phyloP scores from a whole-genome alignment of 2,888 invertebrate genomes.

The Synergus japonicus region DNA sequence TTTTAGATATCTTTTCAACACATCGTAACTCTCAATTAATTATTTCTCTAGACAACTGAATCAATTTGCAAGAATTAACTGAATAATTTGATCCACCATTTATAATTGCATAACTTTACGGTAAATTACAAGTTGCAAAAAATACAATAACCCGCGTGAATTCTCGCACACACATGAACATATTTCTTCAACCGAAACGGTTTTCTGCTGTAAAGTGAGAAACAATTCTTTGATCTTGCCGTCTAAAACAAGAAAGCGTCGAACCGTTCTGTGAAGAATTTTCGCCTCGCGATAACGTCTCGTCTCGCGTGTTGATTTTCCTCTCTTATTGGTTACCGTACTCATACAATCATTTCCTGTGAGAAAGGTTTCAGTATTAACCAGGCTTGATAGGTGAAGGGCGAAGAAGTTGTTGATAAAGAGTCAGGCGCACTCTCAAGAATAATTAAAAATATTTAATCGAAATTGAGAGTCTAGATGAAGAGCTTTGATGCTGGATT shows the following conservation, averaged over 20 bases:
- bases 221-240: constrained; percentile 9
- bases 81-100: neutral
- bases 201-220: neutral
- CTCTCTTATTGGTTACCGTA: neutral
- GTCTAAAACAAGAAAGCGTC: constrained; percentile 29
- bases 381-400: neutral
- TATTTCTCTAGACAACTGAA: neutral
- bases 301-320: neutral
- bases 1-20: neutral
- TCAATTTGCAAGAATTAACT: too few relatives aligned
- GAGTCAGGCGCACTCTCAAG: neutral
- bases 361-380: neutral
- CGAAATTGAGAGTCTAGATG: neutral
- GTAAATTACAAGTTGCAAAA: neutral
- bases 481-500: neutral
- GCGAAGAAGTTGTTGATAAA: neutral
- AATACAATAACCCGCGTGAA: neutral
- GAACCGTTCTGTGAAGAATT: constrained; percentile 18
- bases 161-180: neutral
- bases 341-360: neutral
- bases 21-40: neutral
- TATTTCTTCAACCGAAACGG: constrained; percentile 6
- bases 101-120: too few relatives aligned
- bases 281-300: neutral
- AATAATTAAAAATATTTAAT: constrained; percentile 10